Percentiles rank a stretch among this genome's conserved stretches.
Conservation (phyloP, 2,888 invertebrate species). For the Hemithea aestivaria region DNA sequence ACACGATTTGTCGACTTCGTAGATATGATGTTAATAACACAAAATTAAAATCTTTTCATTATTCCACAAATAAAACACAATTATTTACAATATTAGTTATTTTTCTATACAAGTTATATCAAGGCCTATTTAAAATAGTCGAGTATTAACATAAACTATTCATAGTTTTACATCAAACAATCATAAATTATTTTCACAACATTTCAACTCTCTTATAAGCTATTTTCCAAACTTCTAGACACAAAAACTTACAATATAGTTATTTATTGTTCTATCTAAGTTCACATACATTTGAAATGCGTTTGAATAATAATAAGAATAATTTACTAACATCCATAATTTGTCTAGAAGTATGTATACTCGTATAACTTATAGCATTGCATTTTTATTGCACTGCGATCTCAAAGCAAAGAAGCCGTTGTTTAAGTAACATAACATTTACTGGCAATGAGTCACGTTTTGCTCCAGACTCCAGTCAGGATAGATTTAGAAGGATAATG, state of each 20-base stretch:
- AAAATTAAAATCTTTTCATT: too few species aligned
- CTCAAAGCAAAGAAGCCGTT: too few species aligned
- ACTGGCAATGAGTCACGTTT: too few species aligned
- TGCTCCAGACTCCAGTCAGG: too few species aligned
- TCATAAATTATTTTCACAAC: conserved; percentile 43
- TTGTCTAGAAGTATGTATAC: too few species aligned
- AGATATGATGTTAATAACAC: too few species aligned
- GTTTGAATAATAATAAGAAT: conserved; percentile 1
- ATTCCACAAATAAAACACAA: conserved; percentile 1
- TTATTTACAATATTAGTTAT: conserved; percentile 15
- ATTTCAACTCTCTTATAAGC: conserved; percentile 36
- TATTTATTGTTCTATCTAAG: conserved; percentile 11
- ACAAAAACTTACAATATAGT: conserved; percentile 27
- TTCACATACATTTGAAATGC: conserved; percentile 5
- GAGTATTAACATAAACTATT: conserved; percentile 33
- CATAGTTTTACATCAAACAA: conserved; percentile 43
- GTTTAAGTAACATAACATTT: too few species aligned
- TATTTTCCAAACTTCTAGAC: conserved; percentile 35
- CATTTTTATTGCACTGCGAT: conserved; percentile 3
- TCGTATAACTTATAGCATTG: conserved; percentile 3
- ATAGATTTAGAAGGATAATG: too few species aligned
- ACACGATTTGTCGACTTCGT: too few species aligned
- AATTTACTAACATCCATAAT: too few species aligned
- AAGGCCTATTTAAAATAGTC: conserved; percentile 24
- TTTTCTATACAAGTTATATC: conserved; percentile 8